These are phyloP conservation scores for Onychomys arenicola DNA, from an alignment of 2,797 vertebrate species.

Conservation along the genomic window DNA sequence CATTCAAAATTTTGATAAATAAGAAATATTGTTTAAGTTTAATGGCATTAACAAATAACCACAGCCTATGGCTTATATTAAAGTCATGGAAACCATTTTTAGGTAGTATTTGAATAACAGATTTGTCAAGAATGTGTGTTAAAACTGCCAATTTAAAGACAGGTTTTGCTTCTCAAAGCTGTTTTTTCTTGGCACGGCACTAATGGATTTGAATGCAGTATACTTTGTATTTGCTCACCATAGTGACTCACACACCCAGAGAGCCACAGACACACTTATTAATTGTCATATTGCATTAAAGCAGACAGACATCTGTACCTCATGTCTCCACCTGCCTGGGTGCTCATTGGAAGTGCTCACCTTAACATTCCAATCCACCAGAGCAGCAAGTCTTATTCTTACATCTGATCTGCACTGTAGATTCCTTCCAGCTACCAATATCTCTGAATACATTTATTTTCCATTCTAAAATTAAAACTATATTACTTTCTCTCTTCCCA, in stretches of 20 bases:
- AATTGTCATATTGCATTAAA: not conserved
- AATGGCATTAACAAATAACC: not conserved
- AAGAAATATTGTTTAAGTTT: not conserved
- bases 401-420: not conserved
- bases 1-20: not conserved
- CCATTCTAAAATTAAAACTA: not conserved
- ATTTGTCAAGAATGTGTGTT: not conserved
- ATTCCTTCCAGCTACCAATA: not conserved
- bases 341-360: not conserved
- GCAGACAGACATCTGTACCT: not conserved
- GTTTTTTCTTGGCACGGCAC: not conserved
- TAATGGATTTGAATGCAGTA: not conserved
- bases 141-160: not conserved
- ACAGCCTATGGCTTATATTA: not conserved
- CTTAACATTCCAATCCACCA: not conserved
- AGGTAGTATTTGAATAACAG: not conserved
- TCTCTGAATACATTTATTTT: not conserved
- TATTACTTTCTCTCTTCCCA: not conserved
- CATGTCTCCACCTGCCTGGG: not conserved
- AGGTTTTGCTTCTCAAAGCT: constrained; percentile 13
- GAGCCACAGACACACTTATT: not conserved
- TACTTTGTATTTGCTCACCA: not conserved
- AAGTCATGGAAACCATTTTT: constrained; percentile 12
- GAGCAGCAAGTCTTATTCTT: not conserved
- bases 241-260: not conserved